Evolutionary conservation across 2,888 invertebrate genomes (phyloP), one percentile per base, ranked within the genome.

Genomic region (Anoplius nigerrimus): DNA sequence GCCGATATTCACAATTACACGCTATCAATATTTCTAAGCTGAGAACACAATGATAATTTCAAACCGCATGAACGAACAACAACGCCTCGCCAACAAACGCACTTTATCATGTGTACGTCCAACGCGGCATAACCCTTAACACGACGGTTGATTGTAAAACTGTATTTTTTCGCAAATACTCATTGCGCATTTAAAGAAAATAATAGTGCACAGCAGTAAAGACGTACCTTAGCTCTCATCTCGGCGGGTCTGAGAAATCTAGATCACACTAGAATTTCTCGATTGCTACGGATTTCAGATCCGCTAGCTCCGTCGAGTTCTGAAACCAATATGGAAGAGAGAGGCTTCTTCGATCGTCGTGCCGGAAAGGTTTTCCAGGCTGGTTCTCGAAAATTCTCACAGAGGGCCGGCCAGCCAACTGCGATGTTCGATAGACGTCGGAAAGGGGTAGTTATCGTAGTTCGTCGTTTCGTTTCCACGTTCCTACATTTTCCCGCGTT

Each of bases 171-270:
- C 13, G 48, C 3, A 4, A 48, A 2, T 16, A 48, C 11, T 4
- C 2, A n/a, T 48, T 48, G 5, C 8, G n/a, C 5, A 48, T 4
- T 48, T 48, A 1, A 16, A n/a, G 6, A 48, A 18, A 48, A 18
- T 18, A 48, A 48, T 18, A 11, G n/a, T 48, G 18, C 3, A 58
- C 2, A 59, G 27, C 18, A 46, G 16, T 18, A 22, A 16, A 62
- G 46, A 57, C 65, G 76, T 80, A 88, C 88, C 88, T 88, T 88
- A 55, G 88, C 88, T 82, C 88, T 88, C 88, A 88, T 88, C 51
- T 69, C 78, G 52, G 48, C 63, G 56, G 66, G 63, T 74, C 71
- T 62, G 70, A 79, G 72, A 79, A 74, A 67, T 71, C 78, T 82
- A 84, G 81, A 84, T 79, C 51, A 73, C 34, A 76, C 79, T 81